Percentiles rank a stretch among this genome's conserved stretches.
These are phyloP conservation scores for Poeciliopsis paucimaculata DNA, from an alignment of 2,797 vertebrate genomes.

Conservation along the genomic window DNA sequence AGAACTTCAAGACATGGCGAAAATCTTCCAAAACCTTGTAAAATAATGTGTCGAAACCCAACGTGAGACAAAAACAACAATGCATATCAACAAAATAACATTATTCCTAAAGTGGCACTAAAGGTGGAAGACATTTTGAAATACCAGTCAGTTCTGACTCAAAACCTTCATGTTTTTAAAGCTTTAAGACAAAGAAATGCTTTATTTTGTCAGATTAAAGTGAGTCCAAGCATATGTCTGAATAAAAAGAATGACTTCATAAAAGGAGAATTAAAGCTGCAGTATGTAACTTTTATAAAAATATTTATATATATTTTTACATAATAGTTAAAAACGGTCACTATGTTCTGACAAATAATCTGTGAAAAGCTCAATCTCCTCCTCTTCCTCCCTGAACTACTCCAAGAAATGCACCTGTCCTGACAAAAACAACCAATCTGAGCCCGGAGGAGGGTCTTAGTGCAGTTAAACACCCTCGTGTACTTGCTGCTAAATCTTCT, in stretches of 20 bases:
- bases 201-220: not conserved
- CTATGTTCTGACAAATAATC: no score
- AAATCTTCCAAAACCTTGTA: not conserved
- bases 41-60: not conserved
- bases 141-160: not conserved
- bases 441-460: no score
- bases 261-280: not conserved
- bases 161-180: not conserved
- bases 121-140: not conserved
- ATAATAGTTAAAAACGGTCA: no score
- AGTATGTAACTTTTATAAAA: no score
- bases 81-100: not conserved
- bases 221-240: not conserved
- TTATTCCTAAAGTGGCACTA: not conserved
- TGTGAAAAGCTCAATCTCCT: no score
- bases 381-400: no score
- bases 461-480: no score
- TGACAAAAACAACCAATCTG: no score
- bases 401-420: no score
- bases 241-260: not conserved
- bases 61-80: not conserved
- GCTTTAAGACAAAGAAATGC: not conserved
- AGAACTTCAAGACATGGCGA: not conserved
- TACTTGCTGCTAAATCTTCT: no score
- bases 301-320: no score